Evolutionary conservation across 2,888 invertebrate genomes (phyloP).

Genomic region (Aphelenchoides bicaudatus): DNA sequence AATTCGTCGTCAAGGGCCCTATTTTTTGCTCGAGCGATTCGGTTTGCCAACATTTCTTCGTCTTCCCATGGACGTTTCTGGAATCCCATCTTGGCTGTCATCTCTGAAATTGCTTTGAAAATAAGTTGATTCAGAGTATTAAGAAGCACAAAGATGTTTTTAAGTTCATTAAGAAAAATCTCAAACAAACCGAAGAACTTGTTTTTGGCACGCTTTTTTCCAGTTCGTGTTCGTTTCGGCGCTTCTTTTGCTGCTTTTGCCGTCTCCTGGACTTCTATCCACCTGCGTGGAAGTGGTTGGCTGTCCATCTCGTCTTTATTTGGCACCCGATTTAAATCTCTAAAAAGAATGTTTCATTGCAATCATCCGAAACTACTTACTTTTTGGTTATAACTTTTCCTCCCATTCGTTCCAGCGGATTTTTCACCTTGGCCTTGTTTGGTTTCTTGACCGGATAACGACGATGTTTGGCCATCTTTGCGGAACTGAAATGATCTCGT

Average conservation of each 20-base stretch:
- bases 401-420: neutral
- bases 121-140: neutral
- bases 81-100: constrained; percentile 25
- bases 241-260: constrained; percentile 3
- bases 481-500: too few relatives aligned
- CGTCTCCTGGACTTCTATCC: constrained; percentile 20
- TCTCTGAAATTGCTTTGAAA: constrained; percentile 17
- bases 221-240: constrained; percentile 1
- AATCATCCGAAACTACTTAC: neutral
- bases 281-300: constrained; percentile 17
- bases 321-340: constrained; percentile 21
- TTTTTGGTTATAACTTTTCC: neutral
- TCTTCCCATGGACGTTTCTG: constrained; percentile 22
- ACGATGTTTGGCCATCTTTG: constrained; percentile 6
- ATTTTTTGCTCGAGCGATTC: constrained; percentile 18
- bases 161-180: neutral
- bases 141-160: neutral
- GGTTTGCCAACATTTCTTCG: constrained; percentile 19
- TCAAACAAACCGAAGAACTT: constrained; percentile 3
- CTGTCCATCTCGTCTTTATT: constrained; percentile 20
- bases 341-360: neutral
- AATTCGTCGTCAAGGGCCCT: constrained; percentile 22
- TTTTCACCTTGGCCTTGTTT: constrained; percentile 11
- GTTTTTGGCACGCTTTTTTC: constrained; percentile 15
- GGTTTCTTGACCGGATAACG: constrained; percentile 16